phyloP scores from a whole-genome alignment of 2,797 vertebrate species.

The Falco biarmicus region DNA sequence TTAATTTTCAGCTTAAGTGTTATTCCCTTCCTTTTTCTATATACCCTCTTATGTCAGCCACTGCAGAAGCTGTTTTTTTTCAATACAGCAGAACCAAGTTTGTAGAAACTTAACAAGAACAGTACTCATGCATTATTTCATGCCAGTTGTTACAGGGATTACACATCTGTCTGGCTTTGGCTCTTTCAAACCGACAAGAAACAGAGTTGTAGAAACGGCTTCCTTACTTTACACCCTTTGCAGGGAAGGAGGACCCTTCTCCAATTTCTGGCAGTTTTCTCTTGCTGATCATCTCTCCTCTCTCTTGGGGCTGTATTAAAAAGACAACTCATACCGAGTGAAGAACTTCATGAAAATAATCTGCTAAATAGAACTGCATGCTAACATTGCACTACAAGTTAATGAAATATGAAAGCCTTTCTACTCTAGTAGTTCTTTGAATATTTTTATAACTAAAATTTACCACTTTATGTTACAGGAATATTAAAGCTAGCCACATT shows the following conservation, averaged over 20 bases:
- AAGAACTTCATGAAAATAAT: background rate
- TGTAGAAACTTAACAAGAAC: background rate
- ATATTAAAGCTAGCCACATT: conserved; percentile 97
- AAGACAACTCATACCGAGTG: background rate
- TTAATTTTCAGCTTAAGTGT: background rate
- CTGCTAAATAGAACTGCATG: background rate
- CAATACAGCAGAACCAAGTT: background rate
- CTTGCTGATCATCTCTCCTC: background rate
- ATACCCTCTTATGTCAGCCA: background rate
- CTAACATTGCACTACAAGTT: background rate
- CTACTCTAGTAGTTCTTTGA: background rate
- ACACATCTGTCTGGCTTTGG: background rate
- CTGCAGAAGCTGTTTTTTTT: background rate
- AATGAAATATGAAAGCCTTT: background rate
- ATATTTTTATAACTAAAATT: conserved; percentile 57
- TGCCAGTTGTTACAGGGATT: background rate
- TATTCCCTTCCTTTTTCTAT: background rate
- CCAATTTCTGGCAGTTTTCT: background rate
- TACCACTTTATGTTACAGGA: conserved; percentile 83
- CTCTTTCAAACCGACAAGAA: background rate
- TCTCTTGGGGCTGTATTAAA: background rate
- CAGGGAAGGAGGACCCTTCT: background rate
- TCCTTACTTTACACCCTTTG: background rate
- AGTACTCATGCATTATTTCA: background rate
- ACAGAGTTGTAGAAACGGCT: background rate